Base-by-base conservation (phyloP, 2,797 vertebrate species). In the Bovichtus diacanthus region DNA sequence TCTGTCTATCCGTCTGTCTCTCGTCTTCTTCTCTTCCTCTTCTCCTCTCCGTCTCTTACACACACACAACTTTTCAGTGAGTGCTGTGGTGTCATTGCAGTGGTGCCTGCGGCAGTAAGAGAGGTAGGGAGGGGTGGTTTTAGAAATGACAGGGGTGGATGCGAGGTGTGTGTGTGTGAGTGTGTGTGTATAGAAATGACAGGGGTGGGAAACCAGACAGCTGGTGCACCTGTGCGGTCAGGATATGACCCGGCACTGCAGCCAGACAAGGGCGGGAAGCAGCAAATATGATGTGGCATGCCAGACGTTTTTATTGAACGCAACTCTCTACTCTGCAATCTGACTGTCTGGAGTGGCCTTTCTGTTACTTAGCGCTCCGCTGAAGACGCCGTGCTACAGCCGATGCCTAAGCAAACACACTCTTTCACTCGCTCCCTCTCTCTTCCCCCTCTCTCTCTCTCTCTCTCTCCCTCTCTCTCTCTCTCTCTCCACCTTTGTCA, bases 151-250 rank as follows among this genome's bases (percentile, higher is more conserved):
- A 84, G 73, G 62, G 81, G 61, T 81, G 83, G 71, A 63, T 86
- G 68, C 4, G 31, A 77, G 62, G 70, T 74, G 72, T 64, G 55
- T 68, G 44, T 60, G 59, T 56, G 64, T 73, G 18, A 80, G 81
- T 83, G 74, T 71, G 74, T 84, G 67, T 81, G 62, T 70, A 11
- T 73, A 27, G 60, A 83, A 82, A 80, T 83, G 84, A 87, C 75
- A 85, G 76, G 77, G 78, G 73, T 67, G 81, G 86, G 77, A 82
- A 87, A 80, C 63, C 72, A 91, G 84, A 89, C 88, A 87, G 88
- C 86, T 90, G 88, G 84, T 85, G 85, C 90, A 92, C 92, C 91
- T 94, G 87, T 78, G 85, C 34, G 82, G 90, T 93, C 92, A 92
- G 87, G 89, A 92, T 87, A 82, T 93, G 89, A 90, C 90, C 91